Evolutionary conservation across 2,113 vertebrate species (phyloP).

Genomic region (Pogonocichla stellata): DNA sequence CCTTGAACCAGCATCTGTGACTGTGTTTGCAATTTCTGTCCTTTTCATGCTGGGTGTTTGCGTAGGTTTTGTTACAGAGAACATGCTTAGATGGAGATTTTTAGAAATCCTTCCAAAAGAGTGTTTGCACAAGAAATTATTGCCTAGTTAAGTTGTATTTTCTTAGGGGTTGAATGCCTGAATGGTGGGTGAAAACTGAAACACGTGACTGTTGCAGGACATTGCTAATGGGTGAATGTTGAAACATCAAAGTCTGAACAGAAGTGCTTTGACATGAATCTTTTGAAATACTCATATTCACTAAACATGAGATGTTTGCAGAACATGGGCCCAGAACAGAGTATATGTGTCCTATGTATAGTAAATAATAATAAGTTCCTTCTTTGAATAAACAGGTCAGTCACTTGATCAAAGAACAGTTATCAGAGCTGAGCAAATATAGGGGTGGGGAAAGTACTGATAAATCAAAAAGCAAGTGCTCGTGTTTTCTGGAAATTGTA

Average conservation of each 20-base stretch:
- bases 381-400: conserved; percentile 4
- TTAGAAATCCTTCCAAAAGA: neutral
- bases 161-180: neutral
- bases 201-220: neutral
- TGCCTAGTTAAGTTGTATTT: neutral
- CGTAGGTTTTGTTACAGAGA: neutral
- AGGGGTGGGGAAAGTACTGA: neutral
- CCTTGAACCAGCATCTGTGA: neutral
- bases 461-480: conserved; percentile 10
- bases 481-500: neutral
- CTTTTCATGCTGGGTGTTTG: neutral
- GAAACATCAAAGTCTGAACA: neutral
- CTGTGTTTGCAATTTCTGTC: neutral
- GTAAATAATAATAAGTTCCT: neutral
- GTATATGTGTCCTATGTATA: neutral
- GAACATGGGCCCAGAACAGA: neutral
- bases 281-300: neutral
- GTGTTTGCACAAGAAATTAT: neutral
- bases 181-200: neutral
- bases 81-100: neutral
- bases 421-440: conserved; percentile 44
- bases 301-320: neutral
- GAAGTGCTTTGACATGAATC: neutral
- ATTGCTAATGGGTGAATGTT: neutral
- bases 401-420: conserved; percentile 14